Base-by-base conservation (phyloP, 2,797 vertebrate species). In the Falco cherrug region DNA sequence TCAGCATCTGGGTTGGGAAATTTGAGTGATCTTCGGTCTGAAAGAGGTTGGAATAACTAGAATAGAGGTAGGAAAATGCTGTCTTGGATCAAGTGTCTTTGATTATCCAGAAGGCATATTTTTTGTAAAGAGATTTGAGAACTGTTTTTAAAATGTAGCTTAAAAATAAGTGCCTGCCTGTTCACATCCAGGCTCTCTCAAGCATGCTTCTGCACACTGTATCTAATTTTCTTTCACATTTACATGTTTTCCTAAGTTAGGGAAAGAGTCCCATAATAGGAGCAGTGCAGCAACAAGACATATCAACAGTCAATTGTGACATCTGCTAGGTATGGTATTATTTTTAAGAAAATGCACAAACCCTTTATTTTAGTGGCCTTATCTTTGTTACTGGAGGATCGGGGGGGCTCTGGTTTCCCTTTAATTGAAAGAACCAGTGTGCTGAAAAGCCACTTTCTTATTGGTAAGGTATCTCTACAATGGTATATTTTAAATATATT, bases 101-200 rank as follows among this genome's bases (percentile, higher is more conserved):
- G n/a, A 57, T 89, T 80, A 64, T 63, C 29, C 43, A 68, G 56
- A 39, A 47, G 53, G 31, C 24, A 1, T 80, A 4, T 39, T 78
- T 90, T 79, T 92, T 53, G 7, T 70, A 31, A 80, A 68, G 57
- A 81, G 47, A 65, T 91, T 63, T 69, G 22, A 91, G 57, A 71
- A 54, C 18, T 17, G 4, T 87, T 85, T 85, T 17, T 14, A 93
- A 95, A 92, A 95, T 76, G 76, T 95, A 96, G 84, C 97, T 95
- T 91, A 51, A 92, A 78, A 86, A 50, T 43, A 95, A 95, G 94
- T 97, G 93, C 92, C 93, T 97, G 68, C 84, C 84, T 95, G 0
- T 89, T 77, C 24, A 53, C 39, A 50, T 74, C 61, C 89, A 85
- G 63, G 81, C 50, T 69, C 64, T 79, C 64, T 65, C 19, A 45